These are phyloP conservation scores for Thalassoma bifasciatum DNA, from an alignment of 2,113 vertebrate genomes.

Conservation along the genomic window DNA sequence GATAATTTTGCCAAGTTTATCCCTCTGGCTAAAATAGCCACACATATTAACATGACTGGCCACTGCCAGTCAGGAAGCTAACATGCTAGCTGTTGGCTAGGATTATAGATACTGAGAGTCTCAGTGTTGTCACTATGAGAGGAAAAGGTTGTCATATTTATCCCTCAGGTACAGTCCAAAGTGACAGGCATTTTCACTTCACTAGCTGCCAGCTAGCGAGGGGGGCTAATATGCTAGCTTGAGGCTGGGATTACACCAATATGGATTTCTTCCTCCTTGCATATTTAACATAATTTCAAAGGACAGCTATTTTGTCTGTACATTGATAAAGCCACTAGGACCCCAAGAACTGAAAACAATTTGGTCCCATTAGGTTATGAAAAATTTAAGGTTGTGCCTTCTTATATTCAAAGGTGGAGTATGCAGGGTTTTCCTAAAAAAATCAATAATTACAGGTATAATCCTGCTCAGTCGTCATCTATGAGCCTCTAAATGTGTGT, in stretches of 20 bases:
- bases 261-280: not conserved
- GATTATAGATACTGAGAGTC: not conserved
- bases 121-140: not conserved
- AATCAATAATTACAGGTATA: no score
- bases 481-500: no score
- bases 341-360: no score
- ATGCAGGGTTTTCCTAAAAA: no score
- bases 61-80: not conserved
- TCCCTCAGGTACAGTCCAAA: not conserved
- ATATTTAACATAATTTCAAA: not conserved
- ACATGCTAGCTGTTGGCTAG: not conserved
- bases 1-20: not conserved
- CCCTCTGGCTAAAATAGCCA: not conserved
- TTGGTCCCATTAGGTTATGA: no score
- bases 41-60: not conserved
- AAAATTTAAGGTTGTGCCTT: no score
- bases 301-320: not conserved
- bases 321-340: not conserved
- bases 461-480: no score
- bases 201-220: not conserved
- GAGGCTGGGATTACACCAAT: not conserved
- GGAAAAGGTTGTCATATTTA: not conserved
- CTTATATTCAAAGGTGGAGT: no score
- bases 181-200: not conserved
- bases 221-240: not conserved